Evolutionary conservation across 2,888 invertebrate species (phyloP).

Genomic region (Sylvicola fuscatus): DNA sequence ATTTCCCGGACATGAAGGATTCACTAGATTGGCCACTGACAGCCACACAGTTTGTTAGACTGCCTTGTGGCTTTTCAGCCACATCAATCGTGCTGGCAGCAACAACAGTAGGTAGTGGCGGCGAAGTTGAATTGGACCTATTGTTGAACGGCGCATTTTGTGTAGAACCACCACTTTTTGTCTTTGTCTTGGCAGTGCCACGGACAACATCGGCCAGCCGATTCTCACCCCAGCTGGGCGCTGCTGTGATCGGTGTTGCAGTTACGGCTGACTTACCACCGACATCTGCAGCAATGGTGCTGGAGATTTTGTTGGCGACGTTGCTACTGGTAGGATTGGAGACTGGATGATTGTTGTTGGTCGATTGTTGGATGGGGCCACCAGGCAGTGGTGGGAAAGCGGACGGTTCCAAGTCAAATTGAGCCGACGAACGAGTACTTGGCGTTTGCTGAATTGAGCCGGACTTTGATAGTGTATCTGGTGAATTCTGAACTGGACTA

Average conservation of each 20-base stretch:
- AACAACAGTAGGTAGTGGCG: constrained; percentile 7
- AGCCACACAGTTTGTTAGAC: too few relatives aligned
- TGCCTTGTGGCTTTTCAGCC: constrained; percentile 9
- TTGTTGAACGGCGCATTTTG: constrained; percentile 1
- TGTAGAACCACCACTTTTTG: constrained; percentile 3
- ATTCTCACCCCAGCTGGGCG: constrained; percentile 32
- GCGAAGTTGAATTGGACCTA: constrained; percentile 4
- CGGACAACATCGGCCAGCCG: constrained; percentile 64
- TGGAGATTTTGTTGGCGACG: not conserved
- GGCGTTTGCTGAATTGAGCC: not conserved
- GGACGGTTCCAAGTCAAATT: constrained; percentile 54
- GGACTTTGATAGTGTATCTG: not conserved
- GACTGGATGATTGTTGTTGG: not conserved
- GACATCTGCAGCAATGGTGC: constrained; percentile 1
- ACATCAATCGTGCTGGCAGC: constrained; percentile 15
- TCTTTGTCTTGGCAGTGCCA: constrained; percentile 35
- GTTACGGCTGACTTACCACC: constrained; percentile 3
- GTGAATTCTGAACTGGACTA: not conserved
- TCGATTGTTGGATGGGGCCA: not conserved
- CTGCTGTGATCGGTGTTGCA: constrained; percentile 15
- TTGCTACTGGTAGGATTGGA: not conserved
- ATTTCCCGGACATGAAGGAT: too few relatives aligned
- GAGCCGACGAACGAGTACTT: not conserved
- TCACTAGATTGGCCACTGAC: too few relatives aligned
- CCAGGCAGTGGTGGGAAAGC: constrained; percentile 55